Evolutionary conservation across 2,113 vertebrate genomes (phyloP), one percentile per base, ranked within the genome.

Genomic region (Pleuronectes platessa): DNA sequence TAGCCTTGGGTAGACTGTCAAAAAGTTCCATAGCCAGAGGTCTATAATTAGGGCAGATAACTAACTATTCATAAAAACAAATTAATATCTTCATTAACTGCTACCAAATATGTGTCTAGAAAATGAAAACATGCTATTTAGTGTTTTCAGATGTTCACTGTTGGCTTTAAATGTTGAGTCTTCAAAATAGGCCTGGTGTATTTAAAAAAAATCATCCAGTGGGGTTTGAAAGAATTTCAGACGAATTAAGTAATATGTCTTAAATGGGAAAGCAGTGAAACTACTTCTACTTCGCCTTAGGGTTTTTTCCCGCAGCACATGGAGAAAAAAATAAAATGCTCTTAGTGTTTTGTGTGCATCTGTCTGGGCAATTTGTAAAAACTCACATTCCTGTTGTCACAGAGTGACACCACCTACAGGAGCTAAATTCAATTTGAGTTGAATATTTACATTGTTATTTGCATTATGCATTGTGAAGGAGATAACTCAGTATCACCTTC

Each of bases 1-100:
- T 66, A 62, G 66, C 72, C 59, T 64, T 49, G 17, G 45, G 45
- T 47, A 53, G 51, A 53, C 63, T 61, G 53, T 71, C 31, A 75
- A 68, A 64, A 26, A 77, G 59, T 67, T 79, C 68, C 24, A 76
- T 66, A 79, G 73, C 77, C 83, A 55, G 51, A 6, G 51, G 51
- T 71, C 60, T 74, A 51, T 17, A 83, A 81, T 79, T 77, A 81
- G 42, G 49, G 47, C 40, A 45, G 21, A 59, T 15, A 55, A 81
- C 49, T 59, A 59, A 84, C 69, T 68, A 78, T 71, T 71, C 68
- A 54, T 54, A 54, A n/a, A 54, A 60, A 49, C 61, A 71, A 63
- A 35, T 45, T 31, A 53, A 56, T 51, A 42, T 72, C 17, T 54
- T 65, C 21, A 69, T 24, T 72, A 76, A 75, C 13, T 47, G 18